Evolutionary conservation across 2,113 vertebrate species (phyloP).

Genomic region (Speoplatyrhinus poulsoni): DNA sequence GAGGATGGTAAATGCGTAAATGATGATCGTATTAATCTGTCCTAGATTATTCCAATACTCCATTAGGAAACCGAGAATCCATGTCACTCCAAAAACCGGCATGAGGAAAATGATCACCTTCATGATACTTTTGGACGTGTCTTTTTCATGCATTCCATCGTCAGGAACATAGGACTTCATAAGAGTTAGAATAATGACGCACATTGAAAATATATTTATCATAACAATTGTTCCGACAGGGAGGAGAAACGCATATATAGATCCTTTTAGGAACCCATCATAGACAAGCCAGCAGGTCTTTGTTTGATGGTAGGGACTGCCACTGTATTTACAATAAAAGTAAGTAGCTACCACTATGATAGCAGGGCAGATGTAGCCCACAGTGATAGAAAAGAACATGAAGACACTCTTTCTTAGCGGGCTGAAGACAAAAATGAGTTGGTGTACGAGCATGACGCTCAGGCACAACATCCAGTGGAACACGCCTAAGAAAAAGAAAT

Average conservation of each 20-base stretch:
- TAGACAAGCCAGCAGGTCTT: constrained; percentile 84
- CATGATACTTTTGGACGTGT: constrained; percentile 74
- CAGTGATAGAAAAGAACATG: constrained; percentile 78
- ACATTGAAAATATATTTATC: constrained; percentile 83
- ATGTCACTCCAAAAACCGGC: constrained; percentile 79
- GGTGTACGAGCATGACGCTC: constrained; percentile 90
- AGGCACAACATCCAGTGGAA: constrained; percentile 95
- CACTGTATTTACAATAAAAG: constrained; percentile 69
- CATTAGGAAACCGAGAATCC: constrained; percentile 69
- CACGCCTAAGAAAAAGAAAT: constrained; percentile 88
- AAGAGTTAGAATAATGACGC: constrained; percentile 88
- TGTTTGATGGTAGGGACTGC: constrained; percentile 57
- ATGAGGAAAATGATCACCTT: constrained; percentile 77
- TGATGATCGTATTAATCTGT: neutral
- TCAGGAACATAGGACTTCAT: constrained; percentile 77
- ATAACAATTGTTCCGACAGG: constrained; percentile 82
- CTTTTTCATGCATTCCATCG: constrained; percentile 62
- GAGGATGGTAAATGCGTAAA: constrained; percentile 74
- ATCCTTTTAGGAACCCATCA: constrained; percentile 65
- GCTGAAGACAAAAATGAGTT: constrained; percentile 89
- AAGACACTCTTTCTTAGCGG: constrained; percentile 84
- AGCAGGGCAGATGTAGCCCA: constrained; percentile 86
- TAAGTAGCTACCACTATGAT: constrained; percentile 82
- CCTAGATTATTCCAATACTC: neutral
- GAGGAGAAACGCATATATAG: constrained; percentile 84